Evolutionary conservation across 2,888 invertebrate species (phyloP), one percentile per base, ranked within the genome.

Genomic region (Cloeon dipterum): DNA sequence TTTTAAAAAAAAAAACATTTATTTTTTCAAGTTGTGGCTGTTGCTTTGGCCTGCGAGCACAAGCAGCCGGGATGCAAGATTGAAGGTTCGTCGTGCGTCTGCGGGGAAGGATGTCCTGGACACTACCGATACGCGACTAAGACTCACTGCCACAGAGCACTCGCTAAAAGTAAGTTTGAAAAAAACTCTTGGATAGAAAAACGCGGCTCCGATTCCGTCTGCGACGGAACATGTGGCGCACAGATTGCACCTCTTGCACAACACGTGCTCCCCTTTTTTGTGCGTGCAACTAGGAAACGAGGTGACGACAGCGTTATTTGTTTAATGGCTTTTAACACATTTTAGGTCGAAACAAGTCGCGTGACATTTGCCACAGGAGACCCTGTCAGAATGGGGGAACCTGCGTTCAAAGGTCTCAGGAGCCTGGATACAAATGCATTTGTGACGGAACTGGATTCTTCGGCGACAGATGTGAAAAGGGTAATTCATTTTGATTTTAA

Each of bases 381-480:
- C 76, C 76, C 1, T 79, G 81, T 49, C 45, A 63, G 41, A 63
- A 71, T 41, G 70, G 70, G 4, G 65, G 66, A 5, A 66, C 63
- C 13, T 81, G 79, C 52, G 66, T 66, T 33, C 75, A 76, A 54
- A 71, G 70, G 11, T 59, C 63, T 1, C 66, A 66, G 42, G 64
- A 66, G 3, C 70, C 71, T 1, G 71, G 73, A 8, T 77, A 59
- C 52, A 62, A 63, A 46, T 77, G 76, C 50, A 61, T 69, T 45
- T 77, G 76, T 49, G 73, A 72, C 46, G 73, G 74, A 37, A 74
- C 75, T n/a, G 77, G 76, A 33, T 77, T 58, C 51, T 73, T 71
- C 48, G 78, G 82, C 1, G 59, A 61, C 36, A 62, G 67, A 37
- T 79, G 79, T 53, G 72, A 73, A 47, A 66, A 65, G 62, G 70